phyloP scores from a whole-genome alignment of 2,888 invertebrate genomes.

The Lycia hirtaria region DNA sequence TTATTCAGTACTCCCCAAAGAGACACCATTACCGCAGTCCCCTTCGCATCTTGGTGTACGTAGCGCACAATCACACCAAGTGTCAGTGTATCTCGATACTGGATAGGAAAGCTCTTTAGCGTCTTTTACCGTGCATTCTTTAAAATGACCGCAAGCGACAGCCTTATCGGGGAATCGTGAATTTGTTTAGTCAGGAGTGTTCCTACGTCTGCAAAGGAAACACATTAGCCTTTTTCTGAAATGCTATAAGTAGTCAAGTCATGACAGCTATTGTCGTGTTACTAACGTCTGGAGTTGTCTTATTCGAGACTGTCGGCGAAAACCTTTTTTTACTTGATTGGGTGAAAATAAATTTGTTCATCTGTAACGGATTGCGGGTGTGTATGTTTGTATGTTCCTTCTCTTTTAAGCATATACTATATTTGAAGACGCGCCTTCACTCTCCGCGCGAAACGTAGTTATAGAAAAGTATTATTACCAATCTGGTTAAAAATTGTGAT shows the following conservation, averaged over 20 bases:
- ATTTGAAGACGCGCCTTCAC: no score
- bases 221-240: constrained; percentile 2
- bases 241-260: background rate
- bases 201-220: constrained; percentile 35
- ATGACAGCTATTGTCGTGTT: background rate
- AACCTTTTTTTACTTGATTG: no score
- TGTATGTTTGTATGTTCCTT: no score
- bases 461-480: no score
- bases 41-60: constrained; percentile 11
- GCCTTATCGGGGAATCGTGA: constrained; percentile 24
- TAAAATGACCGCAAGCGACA: constrained; percentile 28
- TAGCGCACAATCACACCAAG: constrained; percentile 23
- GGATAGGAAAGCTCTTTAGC: constrained; percentile 45
- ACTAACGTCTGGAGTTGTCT: no score
- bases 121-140: constrained; percentile 27
- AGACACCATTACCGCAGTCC: constrained; percentile 5
- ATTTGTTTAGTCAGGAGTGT: constrained; percentile 26
- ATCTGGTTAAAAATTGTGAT: no score
- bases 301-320: no score
- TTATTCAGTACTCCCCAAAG: background rate
- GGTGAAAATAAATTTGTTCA: no score
- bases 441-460: no score
- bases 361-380: no score
- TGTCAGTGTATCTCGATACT: constrained; percentile 54
- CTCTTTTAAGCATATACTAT: no score